Conservation (phyloP, 2,797 vertebrate genomes). For the Alexandromys oeconomus region DNA sequence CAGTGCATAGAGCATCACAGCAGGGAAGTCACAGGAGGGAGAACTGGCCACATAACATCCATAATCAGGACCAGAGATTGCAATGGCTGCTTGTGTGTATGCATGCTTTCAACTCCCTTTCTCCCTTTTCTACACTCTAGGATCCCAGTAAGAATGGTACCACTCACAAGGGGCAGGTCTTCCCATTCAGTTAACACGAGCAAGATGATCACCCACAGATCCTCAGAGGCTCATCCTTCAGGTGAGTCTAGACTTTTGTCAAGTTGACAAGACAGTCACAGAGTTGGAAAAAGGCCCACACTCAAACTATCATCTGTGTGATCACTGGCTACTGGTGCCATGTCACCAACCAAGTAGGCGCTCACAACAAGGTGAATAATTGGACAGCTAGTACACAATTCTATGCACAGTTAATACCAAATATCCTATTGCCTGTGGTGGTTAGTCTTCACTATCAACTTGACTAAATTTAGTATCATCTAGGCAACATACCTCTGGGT, state of each 20-base stretch:
- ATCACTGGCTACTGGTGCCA: background rate
- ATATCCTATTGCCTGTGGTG: background rate
- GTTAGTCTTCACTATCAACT: background rate
- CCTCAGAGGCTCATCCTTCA: background rate
- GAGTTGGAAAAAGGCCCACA: background rate
- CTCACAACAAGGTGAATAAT: background rate
- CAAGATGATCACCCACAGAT: background rate
- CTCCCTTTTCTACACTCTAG: background rate
- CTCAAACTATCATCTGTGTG: background rate
- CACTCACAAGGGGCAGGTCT: background rate
- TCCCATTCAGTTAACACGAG: background rate
- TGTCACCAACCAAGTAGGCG: background rate
- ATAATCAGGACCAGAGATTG: background rate
- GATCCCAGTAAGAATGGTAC: background rate
- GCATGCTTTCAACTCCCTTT: background rate
- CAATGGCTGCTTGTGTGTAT: background rate
- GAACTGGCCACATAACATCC: background rate
- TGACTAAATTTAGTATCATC: background rate
- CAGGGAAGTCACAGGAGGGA: background rate
- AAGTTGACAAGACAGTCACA: background rate
- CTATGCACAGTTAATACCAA: background rate
- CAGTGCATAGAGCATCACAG: background rate
- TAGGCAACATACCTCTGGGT: background rate
- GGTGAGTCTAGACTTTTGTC: background rate
- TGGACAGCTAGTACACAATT: background rate